phyloP scores from a whole-genome alignment of 2,797 vertebrate genomes.

The Dendrocincla tyrannina region DNA sequence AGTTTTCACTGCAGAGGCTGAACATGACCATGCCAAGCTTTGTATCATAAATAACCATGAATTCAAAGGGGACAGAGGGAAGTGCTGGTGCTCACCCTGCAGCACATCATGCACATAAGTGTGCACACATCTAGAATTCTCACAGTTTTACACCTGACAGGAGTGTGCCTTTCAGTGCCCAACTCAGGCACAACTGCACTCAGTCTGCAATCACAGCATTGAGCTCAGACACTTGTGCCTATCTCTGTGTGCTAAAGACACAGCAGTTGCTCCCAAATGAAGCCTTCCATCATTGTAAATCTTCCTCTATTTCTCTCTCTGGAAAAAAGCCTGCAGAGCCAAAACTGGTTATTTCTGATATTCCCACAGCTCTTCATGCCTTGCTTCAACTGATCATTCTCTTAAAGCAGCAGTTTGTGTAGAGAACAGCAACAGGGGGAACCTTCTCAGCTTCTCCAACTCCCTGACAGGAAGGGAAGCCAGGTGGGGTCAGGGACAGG shows the following conservation, averaged over 20 bases:
- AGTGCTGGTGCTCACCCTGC: not conserved
- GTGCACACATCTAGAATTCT: not conserved
- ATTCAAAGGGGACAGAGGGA: not conserved
- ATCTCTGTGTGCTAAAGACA: not conserved
- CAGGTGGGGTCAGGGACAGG: not conserved
- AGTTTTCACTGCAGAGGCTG: not conserved
- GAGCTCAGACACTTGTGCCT: not conserved
- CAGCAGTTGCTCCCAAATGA: not conserved
- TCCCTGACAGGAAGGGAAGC: not conserved
- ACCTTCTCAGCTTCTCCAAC: not conserved
- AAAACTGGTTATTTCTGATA: not conserved
- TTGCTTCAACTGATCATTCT: not conserved
- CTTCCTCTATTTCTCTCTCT: not conserved
- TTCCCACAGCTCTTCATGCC: not conserved
- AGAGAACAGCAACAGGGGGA: not conserved
- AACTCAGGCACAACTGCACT: not conserved
- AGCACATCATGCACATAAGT: not conserved
- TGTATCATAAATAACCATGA: not conserved
- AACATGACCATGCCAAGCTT: accelerated
- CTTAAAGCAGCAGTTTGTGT: not conserved
- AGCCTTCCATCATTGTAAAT: not conserved
- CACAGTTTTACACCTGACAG: not conserved
- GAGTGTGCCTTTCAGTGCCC: not conserved
- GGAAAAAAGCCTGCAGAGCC: not conserved
- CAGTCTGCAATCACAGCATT: not conserved